Evolutionary conservation across 2,113 vertebrate species (phyloP).

Genomic region (Ramphastos sulfuratus): DNA sequence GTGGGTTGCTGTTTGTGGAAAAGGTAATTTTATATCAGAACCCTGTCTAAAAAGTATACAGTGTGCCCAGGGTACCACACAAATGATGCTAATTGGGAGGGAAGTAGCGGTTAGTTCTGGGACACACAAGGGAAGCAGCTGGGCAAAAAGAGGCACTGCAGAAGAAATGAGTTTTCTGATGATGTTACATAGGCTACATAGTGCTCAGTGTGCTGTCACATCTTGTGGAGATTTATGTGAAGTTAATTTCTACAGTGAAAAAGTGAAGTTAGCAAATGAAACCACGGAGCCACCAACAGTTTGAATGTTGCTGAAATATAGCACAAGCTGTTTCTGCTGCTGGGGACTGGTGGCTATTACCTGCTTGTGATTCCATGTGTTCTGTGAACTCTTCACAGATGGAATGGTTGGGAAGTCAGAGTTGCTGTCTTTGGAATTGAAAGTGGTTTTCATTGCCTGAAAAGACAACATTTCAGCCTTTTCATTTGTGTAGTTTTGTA

Average conservation of each 20-base stretch:
- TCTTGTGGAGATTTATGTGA: background rate
- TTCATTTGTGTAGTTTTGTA: background rate
- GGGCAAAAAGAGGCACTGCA: background rate
- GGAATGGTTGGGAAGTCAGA: background rate
- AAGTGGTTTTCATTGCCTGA: background rate
- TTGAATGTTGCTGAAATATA: background rate
- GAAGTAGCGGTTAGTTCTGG: background rate
- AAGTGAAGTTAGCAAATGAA: background rate
- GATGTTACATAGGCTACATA: background rate
- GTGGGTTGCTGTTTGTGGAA: background rate
- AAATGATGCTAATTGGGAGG: background rate
- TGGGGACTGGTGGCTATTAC: background rate
- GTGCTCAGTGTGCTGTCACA: background rate
- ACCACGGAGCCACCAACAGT: background rate
- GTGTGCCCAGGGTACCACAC: accelerated
- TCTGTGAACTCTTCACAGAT: background rate
- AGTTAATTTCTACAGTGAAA: background rate
- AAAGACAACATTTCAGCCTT: background rate
- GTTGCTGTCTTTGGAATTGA: background rate
- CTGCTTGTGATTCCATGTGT: background rate
- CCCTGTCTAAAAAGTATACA: background rate
- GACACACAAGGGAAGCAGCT: background rate
- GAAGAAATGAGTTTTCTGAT: background rate
- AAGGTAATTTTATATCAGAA: background rate
- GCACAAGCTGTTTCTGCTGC: background rate